Evolutionary conservation across 2,888 invertebrate species (phyloP).

Genomic region (Gasteruption jaculator): DNA sequence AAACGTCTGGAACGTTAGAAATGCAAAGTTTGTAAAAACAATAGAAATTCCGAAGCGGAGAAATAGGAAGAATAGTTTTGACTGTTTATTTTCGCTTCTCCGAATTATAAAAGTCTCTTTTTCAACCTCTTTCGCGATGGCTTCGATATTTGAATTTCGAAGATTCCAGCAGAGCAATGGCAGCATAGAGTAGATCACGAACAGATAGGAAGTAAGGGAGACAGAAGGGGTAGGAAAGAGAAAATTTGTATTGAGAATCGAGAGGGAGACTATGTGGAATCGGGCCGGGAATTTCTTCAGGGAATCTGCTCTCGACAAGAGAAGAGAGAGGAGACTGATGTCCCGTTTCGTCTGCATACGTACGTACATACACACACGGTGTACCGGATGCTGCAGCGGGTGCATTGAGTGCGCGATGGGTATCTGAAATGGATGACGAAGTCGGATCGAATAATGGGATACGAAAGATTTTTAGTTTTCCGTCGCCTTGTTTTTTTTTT

Average conservation of each 20-base stretch:
- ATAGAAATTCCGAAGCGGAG: too few relatives aligned
- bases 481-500: too few relatives aligned
- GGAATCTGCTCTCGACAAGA: conserved; percentile 30
- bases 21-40: too few relatives aligned
- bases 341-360: conserved; percentile 19
- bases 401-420: conserved; percentile 14
- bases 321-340: conserved; percentile 35
- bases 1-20: too few relatives aligned
- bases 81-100: too few relatives aligned
- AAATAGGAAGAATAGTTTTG: too few relatives aligned
- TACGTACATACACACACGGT: conserved; percentile 11
- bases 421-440: conserved; percentile 43
- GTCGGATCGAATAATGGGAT: conserved; percentile 39
- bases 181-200: too few relatives aligned
- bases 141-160: conserved; percentile 27
- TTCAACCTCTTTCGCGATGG: too few relatives aligned
- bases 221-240: conserved; percentile 16
- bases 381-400: conserved; percentile 14
- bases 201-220: background rate
- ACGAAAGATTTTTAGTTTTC: too few relatives aligned
- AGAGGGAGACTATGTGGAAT: conserved; percentile 27
- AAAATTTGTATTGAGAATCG: conserved; percentile 32
- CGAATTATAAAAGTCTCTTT: too few relatives aligned
- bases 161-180: too few relatives aligned
- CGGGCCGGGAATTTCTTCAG: conserved; percentile 32